Evolutionary conservation across 2,113 vertebrate genomes (phyloP).

Genomic region (Phaethornis superciliosus): DNA sequence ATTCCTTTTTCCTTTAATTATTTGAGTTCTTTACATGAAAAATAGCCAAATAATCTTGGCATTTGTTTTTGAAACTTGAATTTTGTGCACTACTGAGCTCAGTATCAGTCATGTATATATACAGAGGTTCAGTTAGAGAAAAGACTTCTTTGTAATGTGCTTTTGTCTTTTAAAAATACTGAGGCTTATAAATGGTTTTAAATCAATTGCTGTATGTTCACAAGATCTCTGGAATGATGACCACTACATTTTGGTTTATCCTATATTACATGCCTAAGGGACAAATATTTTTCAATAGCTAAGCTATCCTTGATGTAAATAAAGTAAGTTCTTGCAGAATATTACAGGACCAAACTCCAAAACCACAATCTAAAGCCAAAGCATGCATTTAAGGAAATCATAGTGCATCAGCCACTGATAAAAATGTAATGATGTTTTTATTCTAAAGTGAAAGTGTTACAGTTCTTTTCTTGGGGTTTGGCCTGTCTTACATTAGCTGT

Average conservation of each 20-base stretch:
- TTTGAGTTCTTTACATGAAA: neutral
- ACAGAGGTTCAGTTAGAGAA: neutral
- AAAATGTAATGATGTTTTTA: neutral
- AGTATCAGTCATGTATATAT: neutral
- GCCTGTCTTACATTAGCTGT: neutral
- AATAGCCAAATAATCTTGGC: neutral
- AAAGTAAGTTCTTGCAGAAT: neutral
- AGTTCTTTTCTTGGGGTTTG: neutral
- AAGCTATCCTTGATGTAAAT: neutral
- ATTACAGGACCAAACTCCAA: neutral
- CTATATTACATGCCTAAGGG: neutral
- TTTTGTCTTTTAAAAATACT: neutral
- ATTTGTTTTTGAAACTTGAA: neutral
- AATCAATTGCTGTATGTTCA: neutral
- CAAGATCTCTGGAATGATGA: neutral
- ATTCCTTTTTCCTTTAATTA: neutral
- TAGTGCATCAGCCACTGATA: neutral
- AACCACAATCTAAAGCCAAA: neutral
- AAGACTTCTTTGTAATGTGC: neutral
- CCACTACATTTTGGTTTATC: neutral
- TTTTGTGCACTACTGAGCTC: neutral
- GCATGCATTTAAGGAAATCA: neutral
- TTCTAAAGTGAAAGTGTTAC: neutral
- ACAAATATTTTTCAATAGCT: neutral
- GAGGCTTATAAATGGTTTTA: neutral